Evolutionary conservation across 1,140 invertebrate species (phyloP), one percentile per base, ranked within the genome.

Genomic region (Zophobas morio): DNA sequence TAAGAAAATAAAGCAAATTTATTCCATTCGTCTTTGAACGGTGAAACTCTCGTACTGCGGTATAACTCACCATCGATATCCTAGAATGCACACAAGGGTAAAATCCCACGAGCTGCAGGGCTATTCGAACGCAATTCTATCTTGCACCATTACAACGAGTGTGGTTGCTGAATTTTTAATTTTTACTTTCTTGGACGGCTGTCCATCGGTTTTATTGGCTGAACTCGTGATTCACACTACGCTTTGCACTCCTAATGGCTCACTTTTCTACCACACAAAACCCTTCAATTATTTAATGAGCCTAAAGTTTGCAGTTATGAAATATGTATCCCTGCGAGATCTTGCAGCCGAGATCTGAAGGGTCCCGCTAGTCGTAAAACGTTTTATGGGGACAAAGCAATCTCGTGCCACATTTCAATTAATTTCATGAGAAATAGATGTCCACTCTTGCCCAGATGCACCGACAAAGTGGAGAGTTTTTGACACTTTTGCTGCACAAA

Each of bases 181-280:
- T 77, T 77, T 77, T 77, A 77, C 66, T 72, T 77, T 60, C 63
- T 33, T 54, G 70, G 33, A 49, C 37, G 70, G 66, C 66, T 72
- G 66, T 71, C 70, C 76, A 71, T 72, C 70, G 66, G 76, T 71
- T 77, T 77, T 77, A 72, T 72, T 77, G 66, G 76, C 66, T 47
- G 20, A 34, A 40, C 60, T 53, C 40, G 35, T 72, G 70, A 77
- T 77, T 77, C 76, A 77, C 76, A 77, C 76, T 40, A 54, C 57
- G 39, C 70, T 56, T 60, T 36, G 53, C 46, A 71, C 54, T 56
- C 51, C 60, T 77, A 77, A 77, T 73, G 76, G 53, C 66, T 77
- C 70, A 73, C 49, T 77, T 70, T 75, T 54, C 74, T 42, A 37
- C 53, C 49, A 47, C 70, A 66, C 60, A 60, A 72, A 46, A 57